Percentiles rank a stretch among this genome's conserved stretches.
Evolutionary conservation across 2,113 vertebrate genomes (phyloP).

Genomic region (Pelecanus crispus): DNA sequence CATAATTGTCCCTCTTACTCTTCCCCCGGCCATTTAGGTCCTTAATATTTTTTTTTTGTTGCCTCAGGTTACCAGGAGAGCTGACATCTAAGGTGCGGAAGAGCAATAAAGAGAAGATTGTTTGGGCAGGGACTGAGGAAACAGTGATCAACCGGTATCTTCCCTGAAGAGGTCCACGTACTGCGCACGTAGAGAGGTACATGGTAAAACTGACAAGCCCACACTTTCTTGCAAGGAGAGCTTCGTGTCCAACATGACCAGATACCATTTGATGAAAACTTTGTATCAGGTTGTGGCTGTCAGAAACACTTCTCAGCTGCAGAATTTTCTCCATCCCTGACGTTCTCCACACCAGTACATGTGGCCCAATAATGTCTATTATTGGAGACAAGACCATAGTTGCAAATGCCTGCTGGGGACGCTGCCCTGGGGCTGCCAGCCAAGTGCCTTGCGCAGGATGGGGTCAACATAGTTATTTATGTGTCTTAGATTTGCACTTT

Average conservation of each 20-base stretch:
- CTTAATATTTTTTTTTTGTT: background rate
- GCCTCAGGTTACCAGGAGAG: background rate
- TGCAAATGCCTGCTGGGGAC: background rate
- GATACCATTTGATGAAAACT: background rate
- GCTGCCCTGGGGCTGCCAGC: background rate
- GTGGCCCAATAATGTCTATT: background rate
- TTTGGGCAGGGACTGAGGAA: background rate
- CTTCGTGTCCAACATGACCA: accelerated
- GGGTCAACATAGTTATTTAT: background rate
- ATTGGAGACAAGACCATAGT: background rate
- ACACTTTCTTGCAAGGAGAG: background rate
- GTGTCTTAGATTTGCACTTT: background rate
- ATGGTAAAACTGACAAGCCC: background rate
- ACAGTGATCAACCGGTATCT: background rate
- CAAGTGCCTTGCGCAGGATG: background rate
- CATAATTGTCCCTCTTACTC: background rate
- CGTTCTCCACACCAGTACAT: background rate
- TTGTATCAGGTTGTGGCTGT: background rate
- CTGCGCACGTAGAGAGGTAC: accelerated
- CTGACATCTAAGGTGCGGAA: background rate
- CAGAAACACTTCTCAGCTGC: background rate
- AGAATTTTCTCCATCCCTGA: background rate
- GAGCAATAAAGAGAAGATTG: background rate
- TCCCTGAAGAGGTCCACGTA: background rate
- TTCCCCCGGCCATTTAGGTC: background rate